Conservation (phyloP, 2,888 invertebrate genomes). For the Diarsia brunnea region DNA sequence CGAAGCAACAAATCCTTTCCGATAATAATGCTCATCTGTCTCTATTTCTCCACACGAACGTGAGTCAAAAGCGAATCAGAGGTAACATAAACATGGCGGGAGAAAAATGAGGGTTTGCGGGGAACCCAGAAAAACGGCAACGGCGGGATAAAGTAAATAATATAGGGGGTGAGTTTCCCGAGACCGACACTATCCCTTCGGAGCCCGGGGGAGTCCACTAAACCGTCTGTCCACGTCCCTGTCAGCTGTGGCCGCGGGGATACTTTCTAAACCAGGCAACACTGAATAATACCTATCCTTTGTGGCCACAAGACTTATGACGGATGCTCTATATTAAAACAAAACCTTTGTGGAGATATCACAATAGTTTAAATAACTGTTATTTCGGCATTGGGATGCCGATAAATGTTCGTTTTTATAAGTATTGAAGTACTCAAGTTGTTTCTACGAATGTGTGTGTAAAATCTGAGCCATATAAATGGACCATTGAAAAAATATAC, state of each 20-base stretch:
- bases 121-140: slow-evolving; percentile 15
- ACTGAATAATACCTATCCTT: slow-evolving; percentile 34
- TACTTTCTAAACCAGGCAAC: slow-evolving; percentile 24
- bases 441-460: neutral
- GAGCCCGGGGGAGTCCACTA: slow-evolving; percentile 31
- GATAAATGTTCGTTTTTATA: too few relatives aligned
- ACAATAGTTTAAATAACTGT: neutral
- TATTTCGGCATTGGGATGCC: neutral
- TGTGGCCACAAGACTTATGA: slow-evolving; percentile 37
- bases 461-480: neutral
- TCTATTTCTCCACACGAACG: slow-evolving; percentile 22
- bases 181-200: slow-evolving; percentile 29
- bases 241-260: slow-evolving; percentile 26
- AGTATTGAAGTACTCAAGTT: too few relatives aligned
- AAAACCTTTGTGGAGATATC: neutral
- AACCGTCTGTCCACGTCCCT: slow-evolving; percentile 31
- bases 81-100: slow-evolving; percentile 32
- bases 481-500: neutral
- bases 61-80: slow-evolving; percentile 21
- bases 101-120: slow-evolving; percentile 45
- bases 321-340: slow-evolving; percentile 18
- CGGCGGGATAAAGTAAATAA: slow-evolving; percentile 18
- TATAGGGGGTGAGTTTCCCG: slow-evolving; percentile 14
- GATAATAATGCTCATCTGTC: slow-evolving; percentile 30
- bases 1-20: slow-evolving; percentile 16